Conservation (phyloP, 2,113 vertebrate genomes). For the Tympanuchus pallidicinctus region DNA sequence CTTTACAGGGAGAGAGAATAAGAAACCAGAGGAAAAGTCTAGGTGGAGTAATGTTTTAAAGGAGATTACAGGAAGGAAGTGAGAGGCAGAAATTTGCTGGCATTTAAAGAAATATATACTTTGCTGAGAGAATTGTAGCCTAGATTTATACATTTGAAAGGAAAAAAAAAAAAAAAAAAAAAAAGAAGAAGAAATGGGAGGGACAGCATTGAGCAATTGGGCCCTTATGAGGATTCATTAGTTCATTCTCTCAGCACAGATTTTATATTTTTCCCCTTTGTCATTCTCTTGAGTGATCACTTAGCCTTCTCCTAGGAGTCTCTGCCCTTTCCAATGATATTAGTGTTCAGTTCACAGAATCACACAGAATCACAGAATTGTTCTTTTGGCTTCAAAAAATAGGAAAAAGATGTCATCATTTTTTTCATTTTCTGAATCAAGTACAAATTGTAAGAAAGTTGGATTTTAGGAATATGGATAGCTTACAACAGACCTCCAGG, state of each 20-base stretch:
- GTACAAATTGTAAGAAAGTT: neutral
- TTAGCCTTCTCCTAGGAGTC: neutral
- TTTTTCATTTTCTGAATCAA: neutral
- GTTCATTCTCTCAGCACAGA: neutral
- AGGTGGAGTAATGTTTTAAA: neutral
- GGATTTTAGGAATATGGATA: neutral
- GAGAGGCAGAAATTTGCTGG: neutral
- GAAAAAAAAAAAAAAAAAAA: neutral
- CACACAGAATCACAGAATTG: too few relatives aligned
- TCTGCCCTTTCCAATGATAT: neutral
- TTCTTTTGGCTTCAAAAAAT: neutral
- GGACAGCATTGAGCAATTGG: neutral
- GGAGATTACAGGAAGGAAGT: neutral
- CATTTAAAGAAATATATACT: neutral
- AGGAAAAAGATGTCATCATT: neutral
- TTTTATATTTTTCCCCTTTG: neutral
- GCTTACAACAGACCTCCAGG: neutral
- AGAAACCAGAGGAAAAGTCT: neutral
- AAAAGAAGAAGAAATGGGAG: neutral
- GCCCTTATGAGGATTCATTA: neutral
- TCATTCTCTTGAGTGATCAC: neutral
- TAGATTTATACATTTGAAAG: neutral
- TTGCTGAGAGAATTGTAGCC: neutral
- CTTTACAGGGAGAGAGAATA: neutral
- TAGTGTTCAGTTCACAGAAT: neutral